Conservation (phyloP, 2,113 vertebrate genomes). For the Entelurus aequoreus region DNA sequence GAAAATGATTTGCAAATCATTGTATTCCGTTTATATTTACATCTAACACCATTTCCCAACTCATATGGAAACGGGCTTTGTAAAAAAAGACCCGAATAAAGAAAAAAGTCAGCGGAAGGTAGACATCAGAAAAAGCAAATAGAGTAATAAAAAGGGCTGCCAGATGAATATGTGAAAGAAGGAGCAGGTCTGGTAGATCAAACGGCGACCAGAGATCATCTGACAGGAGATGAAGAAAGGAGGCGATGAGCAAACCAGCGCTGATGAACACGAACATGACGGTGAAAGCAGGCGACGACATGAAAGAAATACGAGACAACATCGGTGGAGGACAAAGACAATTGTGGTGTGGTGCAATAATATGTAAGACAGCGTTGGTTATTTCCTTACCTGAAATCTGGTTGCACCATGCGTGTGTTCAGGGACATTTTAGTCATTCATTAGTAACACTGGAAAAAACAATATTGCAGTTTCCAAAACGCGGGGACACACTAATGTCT, state of each 20-base stretch:
- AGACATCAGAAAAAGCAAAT: not conserved
- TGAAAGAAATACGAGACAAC: constrained; percentile 34
- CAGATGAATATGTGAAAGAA: constrained; percentile 29
- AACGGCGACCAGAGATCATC: constrained; percentile 57
- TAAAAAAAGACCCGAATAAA: not conserved
- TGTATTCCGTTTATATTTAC: too few species aligned
- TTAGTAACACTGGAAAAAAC: not conserved
- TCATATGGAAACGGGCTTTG: too few species aligned
- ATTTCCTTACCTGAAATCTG: constrained; percentile 20
- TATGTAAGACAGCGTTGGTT: constrained; percentile 25
- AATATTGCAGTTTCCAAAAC: not conserved
- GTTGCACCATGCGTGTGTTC: not conserved
- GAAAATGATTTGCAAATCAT: too few species aligned
- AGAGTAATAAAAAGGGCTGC: constrained; percentile 20
- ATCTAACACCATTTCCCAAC: too few species aligned
- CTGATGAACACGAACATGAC: constrained; percentile 35
- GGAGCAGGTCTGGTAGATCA: constrained; percentile 51
- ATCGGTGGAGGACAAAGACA: constrained; percentile 35
- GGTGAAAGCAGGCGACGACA: constrained; percentile 49
- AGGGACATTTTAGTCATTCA: not conserved
- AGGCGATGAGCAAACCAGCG: constrained; percentile 42
- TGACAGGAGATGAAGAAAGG: constrained; percentile 61
- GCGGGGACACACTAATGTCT: not conserved
- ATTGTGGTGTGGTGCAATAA: constrained; percentile 54
- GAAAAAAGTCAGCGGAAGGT: not conserved